These are phyloP conservation scores for Plumapathes pennacea DNA, from an alignment of 92 coral and sea anemone species.

Conservation along the genomic window DNA sequence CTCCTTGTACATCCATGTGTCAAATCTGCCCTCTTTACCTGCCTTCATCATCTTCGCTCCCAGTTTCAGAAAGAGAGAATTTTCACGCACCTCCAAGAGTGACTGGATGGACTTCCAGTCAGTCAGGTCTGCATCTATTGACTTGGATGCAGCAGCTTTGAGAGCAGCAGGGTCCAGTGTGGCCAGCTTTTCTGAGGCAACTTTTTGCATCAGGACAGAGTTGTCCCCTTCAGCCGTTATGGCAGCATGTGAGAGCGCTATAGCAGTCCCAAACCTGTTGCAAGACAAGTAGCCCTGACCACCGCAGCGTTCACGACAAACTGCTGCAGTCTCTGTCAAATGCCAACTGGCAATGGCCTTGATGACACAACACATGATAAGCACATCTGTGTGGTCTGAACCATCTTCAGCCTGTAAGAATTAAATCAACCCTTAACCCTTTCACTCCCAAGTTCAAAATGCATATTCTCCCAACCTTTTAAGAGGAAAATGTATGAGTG, in stretches of 20 bases:
- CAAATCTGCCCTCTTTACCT: constrained; percentile 65
- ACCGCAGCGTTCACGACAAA: constrained; percentile 90
- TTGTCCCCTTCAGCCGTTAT: constrained; percentile 96
- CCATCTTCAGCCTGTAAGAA: constrained; percentile 71
- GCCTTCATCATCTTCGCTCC: constrained; percentile 79
- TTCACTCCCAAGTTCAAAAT: too few relatives aligned
- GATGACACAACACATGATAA: constrained; percentile 91
- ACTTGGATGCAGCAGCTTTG: constrained; percentile 6
- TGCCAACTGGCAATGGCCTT: constrained; percentile 88
- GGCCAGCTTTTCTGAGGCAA: constrained; percentile 75
- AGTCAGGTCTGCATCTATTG: constrained; percentile 47
- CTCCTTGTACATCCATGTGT: constrained; percentile 77
- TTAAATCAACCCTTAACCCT: too few relatives aligned
- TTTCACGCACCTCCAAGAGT: constrained; percentile 69
- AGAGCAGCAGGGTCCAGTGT: constrained; percentile 58
- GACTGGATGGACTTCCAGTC: constrained; percentile 53
- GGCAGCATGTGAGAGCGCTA: constrained; percentile 76
- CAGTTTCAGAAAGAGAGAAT: constrained; percentile 64
- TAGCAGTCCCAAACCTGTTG: constrained; percentile 65
- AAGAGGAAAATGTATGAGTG: too few relatives aligned
- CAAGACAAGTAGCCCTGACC: constrained; percentile 94
- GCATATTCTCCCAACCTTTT: too few relatives aligned
- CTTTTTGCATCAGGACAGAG: constrained; percentile 91
- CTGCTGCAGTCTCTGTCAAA: constrained; percentile 61
- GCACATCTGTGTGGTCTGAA: constrained; percentile 80